phyloP scores from a whole-genome alignment of 2,113 vertebrate species.

The Chrysemys picta region DNA sequence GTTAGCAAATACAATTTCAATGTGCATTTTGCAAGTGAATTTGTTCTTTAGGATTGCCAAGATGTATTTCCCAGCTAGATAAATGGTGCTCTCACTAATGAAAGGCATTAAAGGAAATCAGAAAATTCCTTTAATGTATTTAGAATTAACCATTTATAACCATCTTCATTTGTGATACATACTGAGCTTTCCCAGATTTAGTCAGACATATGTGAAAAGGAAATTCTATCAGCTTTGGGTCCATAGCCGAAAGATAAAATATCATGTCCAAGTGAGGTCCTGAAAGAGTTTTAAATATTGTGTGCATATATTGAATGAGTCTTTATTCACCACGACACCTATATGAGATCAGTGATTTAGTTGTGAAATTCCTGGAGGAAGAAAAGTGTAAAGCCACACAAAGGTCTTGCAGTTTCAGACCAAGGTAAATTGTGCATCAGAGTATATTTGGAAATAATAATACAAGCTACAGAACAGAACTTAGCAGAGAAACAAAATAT shows the following conservation, averaged over 20 bases:
- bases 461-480: not conserved
- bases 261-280: not conserved
- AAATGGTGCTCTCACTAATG: not conserved
- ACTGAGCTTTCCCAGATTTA: not conserved
- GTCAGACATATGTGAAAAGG: not conserved
- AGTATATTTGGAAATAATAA: conserved; percentile 9
- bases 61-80: not conserved
- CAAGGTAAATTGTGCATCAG: not conserved
- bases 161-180: not conserved
- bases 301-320: not conserved
- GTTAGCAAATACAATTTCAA: not conserved
- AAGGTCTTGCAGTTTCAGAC: not conserved
- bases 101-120: not conserved
- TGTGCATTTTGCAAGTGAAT: not conserved
- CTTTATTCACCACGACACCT: not conserved
- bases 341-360: not conserved
- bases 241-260: not conserved
- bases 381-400: not conserved
- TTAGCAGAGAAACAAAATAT: not conserved
- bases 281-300: not conserved
- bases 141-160: not conserved
- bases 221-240: not conserved
- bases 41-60: not conserved
- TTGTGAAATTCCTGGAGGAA: conserved; percentile 15
- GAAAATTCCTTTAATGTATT: not conserved